phyloP scores from a whole-genome alignment of 2,113 vertebrate genomes.

The Maccullochella peelii region DNA sequence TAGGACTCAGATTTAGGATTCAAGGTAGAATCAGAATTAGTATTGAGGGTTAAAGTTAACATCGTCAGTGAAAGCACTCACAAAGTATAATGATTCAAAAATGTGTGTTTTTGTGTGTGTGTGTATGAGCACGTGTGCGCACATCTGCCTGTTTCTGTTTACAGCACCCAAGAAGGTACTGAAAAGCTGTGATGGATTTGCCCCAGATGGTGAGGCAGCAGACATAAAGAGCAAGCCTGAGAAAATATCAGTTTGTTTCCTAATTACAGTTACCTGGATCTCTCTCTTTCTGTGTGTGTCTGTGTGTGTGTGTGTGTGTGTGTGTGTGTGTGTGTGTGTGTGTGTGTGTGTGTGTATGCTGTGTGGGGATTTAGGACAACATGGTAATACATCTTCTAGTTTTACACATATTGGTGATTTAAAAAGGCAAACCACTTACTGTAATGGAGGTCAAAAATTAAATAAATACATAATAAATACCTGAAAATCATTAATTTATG shows the following conservation, averaged over 20 bases:
- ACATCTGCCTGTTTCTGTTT: constrained; percentile 49
- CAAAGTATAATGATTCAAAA: constrained; percentile 15
- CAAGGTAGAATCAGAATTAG: neutral
- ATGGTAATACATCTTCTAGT: neutral
- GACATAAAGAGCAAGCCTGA: constrained; percentile 27
- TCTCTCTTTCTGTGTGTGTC: neutral
- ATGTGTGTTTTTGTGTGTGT: constrained; percentile 29
- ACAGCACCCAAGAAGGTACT: constrained; percentile 32
- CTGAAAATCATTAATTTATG: neutral
- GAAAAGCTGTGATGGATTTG: constrained; percentile 43
- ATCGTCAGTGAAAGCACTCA: neutral
- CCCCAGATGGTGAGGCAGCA: constrained; percentile 54
- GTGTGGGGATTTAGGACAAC: constrained; percentile 3
- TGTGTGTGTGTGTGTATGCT: neutral
- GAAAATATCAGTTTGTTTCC: constrained; percentile 35
- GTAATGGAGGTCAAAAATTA: neutral
- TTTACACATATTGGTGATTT: neutral
- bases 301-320: neutral
- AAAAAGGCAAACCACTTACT: too few relatives aligned
- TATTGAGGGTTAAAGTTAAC: neutral
- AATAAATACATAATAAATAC: neutral
- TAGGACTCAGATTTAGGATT: neutral
- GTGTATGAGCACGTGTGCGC: constrained; percentile 19
- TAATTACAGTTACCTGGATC: constrained; percentile 14
- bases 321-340: neutral